These are phyloP conservation scores for Xestia xanthographa DNA, from an alignment of 2,888 invertebrate species.

Conservation along the genomic window DNA sequence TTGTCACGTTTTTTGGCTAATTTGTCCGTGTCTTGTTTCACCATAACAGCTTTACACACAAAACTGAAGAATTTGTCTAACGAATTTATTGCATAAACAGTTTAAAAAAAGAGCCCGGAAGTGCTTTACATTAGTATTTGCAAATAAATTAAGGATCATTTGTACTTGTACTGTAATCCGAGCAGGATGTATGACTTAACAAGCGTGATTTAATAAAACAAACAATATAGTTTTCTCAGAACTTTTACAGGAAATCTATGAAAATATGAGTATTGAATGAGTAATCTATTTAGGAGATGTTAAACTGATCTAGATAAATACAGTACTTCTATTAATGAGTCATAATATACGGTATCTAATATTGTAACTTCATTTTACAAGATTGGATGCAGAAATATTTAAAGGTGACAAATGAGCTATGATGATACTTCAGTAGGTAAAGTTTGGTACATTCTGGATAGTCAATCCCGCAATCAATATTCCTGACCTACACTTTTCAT, in stretches of 20 bases:
- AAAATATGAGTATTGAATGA: conserved; percentile 6
- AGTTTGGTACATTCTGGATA: not conserved
- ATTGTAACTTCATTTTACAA: not conserved
- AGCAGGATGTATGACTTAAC: conserved; percentile 31
- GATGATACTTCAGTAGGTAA: not conserved
- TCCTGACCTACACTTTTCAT: no score
- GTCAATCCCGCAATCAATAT: not conserved
- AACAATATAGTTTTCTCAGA: conserved; percentile 21
- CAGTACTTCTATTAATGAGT: not conserved
- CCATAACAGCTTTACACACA: not conserved
- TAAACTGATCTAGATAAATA: conserved; percentile 19
- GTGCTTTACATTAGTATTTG: conserved; percentile 42
- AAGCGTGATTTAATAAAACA: conserved; percentile 19
- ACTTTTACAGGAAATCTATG: conserved; percentile 31
- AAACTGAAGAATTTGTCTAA: not conserved
- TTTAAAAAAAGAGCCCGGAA: conserved; percentile 35
- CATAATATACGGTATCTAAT: not conserved
- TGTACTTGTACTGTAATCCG: conserved; percentile 28
- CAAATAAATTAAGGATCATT: conserved; percentile 44
- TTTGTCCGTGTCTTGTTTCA: not conserved
- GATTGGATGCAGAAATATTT: not conserved
- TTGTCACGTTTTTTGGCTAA: not conserved
- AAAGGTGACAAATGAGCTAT: not conserved
- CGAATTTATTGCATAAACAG: not conserved
- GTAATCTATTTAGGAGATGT: not conserved